These are phyloP conservation scores for Todus mexicanus DNA, from an alignment of 2,797 vertebrate genomes.

Conservation along the genomic window DNA sequence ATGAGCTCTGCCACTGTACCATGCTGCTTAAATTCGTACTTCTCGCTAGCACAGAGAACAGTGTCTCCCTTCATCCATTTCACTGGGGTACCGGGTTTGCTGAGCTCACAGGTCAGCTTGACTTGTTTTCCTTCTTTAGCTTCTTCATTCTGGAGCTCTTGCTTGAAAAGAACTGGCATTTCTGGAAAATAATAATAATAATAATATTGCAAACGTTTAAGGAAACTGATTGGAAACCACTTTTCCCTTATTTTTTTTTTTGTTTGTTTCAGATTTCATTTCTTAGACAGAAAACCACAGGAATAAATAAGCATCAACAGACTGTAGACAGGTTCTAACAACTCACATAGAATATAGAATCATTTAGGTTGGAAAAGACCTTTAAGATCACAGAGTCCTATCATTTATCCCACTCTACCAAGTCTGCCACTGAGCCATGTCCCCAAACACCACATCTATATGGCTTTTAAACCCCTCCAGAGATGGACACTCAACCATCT, in stretches of 20 bases:
- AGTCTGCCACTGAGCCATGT: no score
- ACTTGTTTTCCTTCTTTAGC: constrained; percentile 63
- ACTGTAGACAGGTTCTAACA: background rate
- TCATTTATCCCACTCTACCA: no score
- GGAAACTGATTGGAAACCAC: background rate
- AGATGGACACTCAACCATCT: no score
- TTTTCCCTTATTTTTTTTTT: background rate
- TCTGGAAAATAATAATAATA: constrained; percentile 22
- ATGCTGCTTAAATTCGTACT: constrained; percentile 58
- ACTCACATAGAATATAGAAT: no score
- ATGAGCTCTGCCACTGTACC: constrained; percentile 61
- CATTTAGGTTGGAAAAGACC: no score
- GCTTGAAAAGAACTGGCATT: constrained; percentile 52
- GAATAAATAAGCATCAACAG: background rate
- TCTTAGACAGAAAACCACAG: background rate
- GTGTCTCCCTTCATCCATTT: constrained; percentile 67
- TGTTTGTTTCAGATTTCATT: background rate
- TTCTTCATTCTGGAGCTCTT: constrained; percentile 63
- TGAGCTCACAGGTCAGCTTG: constrained; percentile 70
- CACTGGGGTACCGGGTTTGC: constrained; percentile 49
- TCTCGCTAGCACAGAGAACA: constrained; percentile 44
- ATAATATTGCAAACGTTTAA: background rate
- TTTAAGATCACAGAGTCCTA: no score
- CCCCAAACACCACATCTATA: no score
- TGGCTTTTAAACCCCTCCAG: no score